Percentiles rank a stretch among this genome's conserved stretches.
Evolutionary conservation across 2,797 vertebrate species (phyloP).

Genomic region (Acipenser oxyrinchus): DNA sequence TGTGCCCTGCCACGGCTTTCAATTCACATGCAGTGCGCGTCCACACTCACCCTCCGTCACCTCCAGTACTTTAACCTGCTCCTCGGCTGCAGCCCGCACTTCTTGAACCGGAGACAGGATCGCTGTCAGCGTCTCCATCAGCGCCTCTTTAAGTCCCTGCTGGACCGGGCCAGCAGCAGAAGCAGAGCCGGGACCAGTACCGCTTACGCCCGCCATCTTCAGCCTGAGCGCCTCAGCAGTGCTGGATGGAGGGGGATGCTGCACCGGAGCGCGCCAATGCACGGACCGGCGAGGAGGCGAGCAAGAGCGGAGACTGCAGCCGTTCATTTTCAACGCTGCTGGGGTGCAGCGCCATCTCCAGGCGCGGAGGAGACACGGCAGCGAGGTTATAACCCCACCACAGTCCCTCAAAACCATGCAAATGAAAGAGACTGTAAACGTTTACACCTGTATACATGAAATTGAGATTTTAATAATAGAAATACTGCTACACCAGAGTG

Average conservation of each 20-base stretch:
- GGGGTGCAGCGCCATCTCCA: slow-evolving; percentile 21
- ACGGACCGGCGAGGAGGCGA: slow-evolving; percentile 44
- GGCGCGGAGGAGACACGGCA: slow-evolving; percentile 22
- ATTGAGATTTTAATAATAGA: too few relatives aligned
- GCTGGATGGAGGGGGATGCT: too few relatives aligned
- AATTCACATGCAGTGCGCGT: not conserved
- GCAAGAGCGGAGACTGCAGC: slow-evolving; percentile 17
- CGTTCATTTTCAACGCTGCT: slow-evolving; percentile 29
- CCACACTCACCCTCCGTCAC: slow-evolving; percentile 90
- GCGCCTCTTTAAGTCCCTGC: slow-evolving; percentile 84
- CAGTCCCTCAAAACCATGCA: too few relatives aligned
- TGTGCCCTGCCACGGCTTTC: too few relatives aligned
- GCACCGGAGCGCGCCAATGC: slow-evolving; percentile 61
- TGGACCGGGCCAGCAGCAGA: slow-evolving; percentile 75
- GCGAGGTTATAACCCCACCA: too few relatives aligned
- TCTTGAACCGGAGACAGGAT: slow-evolving; percentile 93
- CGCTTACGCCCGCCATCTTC: slow-evolving; percentile 57
- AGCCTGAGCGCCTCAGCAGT: slow-evolving; percentile 27
- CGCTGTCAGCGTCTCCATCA: slow-evolving; percentile 87
- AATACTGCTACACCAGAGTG: too few relatives aligned
- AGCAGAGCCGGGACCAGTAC: slow-evolving; percentile 57
- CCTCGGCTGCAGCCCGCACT: slow-evolving; percentile 89
- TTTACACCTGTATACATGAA: too few relatives aligned
- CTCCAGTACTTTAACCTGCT: slow-evolving; percentile 96
- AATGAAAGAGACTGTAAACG: too few relatives aligned